Conservation (phyloP, 2,888 invertebrate species). For the Phorcus lineatus region DNA sequence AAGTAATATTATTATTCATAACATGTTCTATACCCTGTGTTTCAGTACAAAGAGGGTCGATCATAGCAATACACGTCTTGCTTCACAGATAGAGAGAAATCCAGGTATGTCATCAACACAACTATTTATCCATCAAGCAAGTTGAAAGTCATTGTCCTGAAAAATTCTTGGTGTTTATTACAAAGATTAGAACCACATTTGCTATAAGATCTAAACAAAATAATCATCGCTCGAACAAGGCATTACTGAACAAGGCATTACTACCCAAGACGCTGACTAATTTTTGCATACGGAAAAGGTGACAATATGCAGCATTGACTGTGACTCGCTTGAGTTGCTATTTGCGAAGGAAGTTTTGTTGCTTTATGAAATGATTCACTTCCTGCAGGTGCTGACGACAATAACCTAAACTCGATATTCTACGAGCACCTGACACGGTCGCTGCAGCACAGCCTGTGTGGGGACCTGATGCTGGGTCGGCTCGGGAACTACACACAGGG, state of each 20-base stretch:
- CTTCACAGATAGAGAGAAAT: conserved; percentile 95
- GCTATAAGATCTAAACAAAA: too few relatives aligned
- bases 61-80: conserved; percentile 95
- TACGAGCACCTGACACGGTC: conserved; percentile 98
- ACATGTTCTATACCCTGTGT: neutral
- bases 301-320: too few relatives aligned
- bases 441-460: conserved; percentile 93
- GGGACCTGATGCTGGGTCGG: conserved; percentile 78
- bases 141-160: too few relatives aligned
- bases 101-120: conserved; percentile 78
- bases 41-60: conserved; percentile 91
- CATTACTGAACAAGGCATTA: too few relatives aligned
- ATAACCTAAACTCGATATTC: conserved; percentile 98
- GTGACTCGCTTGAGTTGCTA: too few relatives aligned
- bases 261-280: too few relatives aligned
- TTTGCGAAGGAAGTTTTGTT: too few relatives aligned
- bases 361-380: neutral
- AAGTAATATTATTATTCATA: neutral
- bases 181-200: too few relatives aligned
- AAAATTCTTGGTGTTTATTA: too few relatives aligned
- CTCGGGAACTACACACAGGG: conserved; percentile 98
- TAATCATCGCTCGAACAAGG: too few relatives aligned
- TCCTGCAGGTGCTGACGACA: conserved; percentile 85
- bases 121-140: too few relatives aligned
- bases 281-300: too few relatives aligned